Base-by-base conservation (phyloP, 2,888 invertebrate species). In the Orchesella flavescens region DNA sequence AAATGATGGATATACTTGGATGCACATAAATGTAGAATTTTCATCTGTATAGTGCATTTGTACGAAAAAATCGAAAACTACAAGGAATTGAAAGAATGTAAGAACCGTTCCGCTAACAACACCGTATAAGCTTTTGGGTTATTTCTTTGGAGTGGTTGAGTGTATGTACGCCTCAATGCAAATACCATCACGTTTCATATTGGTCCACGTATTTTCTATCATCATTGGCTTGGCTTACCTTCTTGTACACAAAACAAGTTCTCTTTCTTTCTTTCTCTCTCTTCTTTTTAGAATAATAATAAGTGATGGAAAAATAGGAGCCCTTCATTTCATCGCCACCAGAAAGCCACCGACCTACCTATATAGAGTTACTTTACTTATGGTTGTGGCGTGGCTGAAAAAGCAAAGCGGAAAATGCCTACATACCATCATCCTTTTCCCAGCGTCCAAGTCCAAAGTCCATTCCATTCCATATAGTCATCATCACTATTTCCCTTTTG, bases 341-440 rank as follows among this genome's bases (percentile, higher is more conserved):
- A 55, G 55, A 46, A 73, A 61, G 23, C 73, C 61, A 61, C 61
- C 59, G 61, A n/a, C n/a, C n/a, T n/a, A n/a, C n/a, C 34, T 21
- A 21, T 19, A 23, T 23, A 43, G 5, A 46, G 23, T 46, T 73
- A 57, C 46, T 49, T 49, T 24, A 57, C 34, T 34, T 34, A n/a
- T n/a, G 34, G 34, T 34, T 34, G 24, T 72, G 44, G 44, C 61
- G 24, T 72, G 44, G 44, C 61, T 59, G 73, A 46, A 61, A 73
- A 73, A 46, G 73, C 55, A 71, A 57, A 57, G 73, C 46, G 61
- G 23, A 59, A 59, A 73, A 23, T 73, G 57, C 61, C 23, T 53
- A 53, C 15, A 15, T 46, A 17, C 34, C 49, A 69, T 71, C 21
- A 24, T n/a, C 24, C 43, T 19, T 55, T 72, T 19, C 72, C 19